Conservation (phyloP, 1,140 invertebrate genomes). For the Macrosteles quadrilineatus region DNA sequence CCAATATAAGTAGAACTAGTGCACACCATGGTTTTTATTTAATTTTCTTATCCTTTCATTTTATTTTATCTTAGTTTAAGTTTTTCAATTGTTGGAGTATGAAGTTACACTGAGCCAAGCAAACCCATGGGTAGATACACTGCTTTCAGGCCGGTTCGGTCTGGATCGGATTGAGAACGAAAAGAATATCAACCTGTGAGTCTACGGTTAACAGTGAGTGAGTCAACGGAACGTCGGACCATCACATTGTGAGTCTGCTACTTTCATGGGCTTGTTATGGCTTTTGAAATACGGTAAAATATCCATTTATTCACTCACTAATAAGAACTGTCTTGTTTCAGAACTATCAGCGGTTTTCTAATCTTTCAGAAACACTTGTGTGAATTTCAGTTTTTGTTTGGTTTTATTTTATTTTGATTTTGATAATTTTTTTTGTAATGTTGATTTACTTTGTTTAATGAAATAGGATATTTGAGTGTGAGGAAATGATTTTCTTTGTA, state of each 20-base stretch:
- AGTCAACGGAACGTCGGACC: neutral
- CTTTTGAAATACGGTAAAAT: neutral
- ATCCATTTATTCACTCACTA: neutral
- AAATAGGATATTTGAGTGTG: too few relatives aligned
- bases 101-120: neutral
- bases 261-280: neutral
- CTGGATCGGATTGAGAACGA: neutral
- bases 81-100: neutral
- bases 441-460: too few relatives aligned
- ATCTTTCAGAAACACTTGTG: too few relatives aligned
- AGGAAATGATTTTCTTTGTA: too few relatives aligned
- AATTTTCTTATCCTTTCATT: neutral
- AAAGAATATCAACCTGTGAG: neutral
- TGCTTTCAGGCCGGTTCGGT: slow-evolving; percentile 12
- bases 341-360: too few relatives aligned
- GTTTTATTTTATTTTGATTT: too few relatives aligned
- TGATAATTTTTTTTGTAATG: too few relatives aligned
- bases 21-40: neutral
- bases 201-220: neutral
- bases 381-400: too few relatives aligned
- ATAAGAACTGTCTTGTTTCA: neutral
- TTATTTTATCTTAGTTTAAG: too few relatives aligned
- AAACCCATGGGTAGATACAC: slow-evolving; percentile 7
- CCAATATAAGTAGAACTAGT: too few relatives aligned
- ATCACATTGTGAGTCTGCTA: neutral